Evolutionary conservation across 2,888 invertebrate species (phyloP).

Genomic region (Drosophila merina): DNA sequence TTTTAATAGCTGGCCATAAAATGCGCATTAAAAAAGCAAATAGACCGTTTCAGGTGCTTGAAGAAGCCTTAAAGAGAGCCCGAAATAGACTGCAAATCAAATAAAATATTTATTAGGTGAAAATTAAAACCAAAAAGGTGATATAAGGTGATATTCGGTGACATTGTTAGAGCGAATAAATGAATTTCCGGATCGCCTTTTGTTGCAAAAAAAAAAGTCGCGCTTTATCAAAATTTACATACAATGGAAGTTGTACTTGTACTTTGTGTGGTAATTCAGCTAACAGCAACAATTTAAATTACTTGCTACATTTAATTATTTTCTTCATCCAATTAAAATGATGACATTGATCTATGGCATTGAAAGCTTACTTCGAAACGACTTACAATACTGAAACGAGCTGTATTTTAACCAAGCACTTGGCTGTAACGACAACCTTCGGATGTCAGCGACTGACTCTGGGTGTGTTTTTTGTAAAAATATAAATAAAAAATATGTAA

Average conservation of each 20-base stretch:
- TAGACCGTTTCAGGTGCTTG: conserved; percentile 4
- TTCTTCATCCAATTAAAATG: conserved; percentile 19
- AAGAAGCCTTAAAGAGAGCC: no score
- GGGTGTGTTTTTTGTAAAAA: conserved; percentile 6
- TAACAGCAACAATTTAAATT: conserved; percentile 11
- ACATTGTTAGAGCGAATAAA: conserved; percentile 2
- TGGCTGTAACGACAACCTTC: conserved; percentile 62
- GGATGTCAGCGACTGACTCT: conserved; percentile 65
- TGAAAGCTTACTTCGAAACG: conserved; percentile 19
- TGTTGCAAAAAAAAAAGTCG: conserved; percentile 16
- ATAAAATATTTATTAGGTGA: conserved; percentile 1
- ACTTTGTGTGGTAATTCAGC: conserved; percentile 6
- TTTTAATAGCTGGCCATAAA: conserved; percentile 20
- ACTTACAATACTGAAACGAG: conserved; percentile 46
- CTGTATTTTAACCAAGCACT: conserved; percentile 34
- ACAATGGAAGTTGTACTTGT: conserved; percentile 17
- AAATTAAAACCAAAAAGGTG: conserved; percentile 12
- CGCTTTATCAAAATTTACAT: conserved; percentile 19
- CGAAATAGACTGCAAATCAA: not conserved
- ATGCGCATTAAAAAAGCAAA: conserved; percentile 1
- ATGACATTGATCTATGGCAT: conserved; percentile 36
- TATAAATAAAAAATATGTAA: conserved; percentile 23
- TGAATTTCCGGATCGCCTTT: conserved; percentile 23
- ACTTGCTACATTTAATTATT: conserved; percentile 27
- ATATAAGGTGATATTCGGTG: conserved; percentile 11